Evolutionary conservation across 2,797 vertebrate species (phyloP).

Genomic region (Micrastur ruficollis): DNA sequence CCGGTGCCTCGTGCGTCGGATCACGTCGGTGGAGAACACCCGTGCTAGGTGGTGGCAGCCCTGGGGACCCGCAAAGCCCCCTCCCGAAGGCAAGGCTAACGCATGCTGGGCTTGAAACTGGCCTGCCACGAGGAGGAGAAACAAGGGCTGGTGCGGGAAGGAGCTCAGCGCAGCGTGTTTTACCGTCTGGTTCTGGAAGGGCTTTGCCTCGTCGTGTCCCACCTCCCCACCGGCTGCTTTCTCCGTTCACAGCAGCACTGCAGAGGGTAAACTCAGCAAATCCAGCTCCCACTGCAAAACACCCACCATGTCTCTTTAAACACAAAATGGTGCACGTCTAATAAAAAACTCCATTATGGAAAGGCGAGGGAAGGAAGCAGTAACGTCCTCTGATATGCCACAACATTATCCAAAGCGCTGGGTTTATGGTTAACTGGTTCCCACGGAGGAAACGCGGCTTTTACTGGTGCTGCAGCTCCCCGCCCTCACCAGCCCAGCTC

Average conservation of each 20-base stretch:
- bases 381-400: not conserved
- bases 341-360: not conserved
- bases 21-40: not conserved
- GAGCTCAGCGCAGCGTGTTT: not conserved
- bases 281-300: not conserved
- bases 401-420: not conserved
- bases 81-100: fast-evolving
- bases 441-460: not conserved
- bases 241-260: not conserved
- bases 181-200: not conserved
- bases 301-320: not conserved
- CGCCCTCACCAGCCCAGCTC: not conserved
- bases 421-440: not conserved
- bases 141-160: not conserved
- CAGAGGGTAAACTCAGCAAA: not conserved
- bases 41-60: not conserved
- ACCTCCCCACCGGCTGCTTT: not conserved
- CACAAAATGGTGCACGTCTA: not conserved
- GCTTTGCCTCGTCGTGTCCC: not conserved
- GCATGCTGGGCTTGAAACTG: not conserved
- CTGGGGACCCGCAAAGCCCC: not conserved
- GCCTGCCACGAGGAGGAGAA: not conserved
- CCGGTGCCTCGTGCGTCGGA: not conserved
- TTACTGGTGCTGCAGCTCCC: not conserved
- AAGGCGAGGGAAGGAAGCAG: not conserved